These are phyloP conservation scores for Sebastes matsubarae DNA, from an alignment of 2,797 vertebrate species.

Conservation along the genomic window DNA sequence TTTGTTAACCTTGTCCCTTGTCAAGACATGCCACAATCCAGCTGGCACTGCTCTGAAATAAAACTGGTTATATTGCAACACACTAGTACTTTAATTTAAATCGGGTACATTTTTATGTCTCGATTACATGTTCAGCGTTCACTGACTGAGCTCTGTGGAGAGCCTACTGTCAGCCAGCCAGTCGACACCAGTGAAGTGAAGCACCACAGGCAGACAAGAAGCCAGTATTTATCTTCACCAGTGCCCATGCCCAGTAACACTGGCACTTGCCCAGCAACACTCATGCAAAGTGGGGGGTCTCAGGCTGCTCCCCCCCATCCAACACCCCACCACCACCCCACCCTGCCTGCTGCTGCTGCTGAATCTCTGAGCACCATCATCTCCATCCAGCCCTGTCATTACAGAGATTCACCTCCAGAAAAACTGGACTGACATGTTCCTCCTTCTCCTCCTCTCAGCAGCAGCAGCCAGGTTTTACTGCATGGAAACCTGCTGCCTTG, in stretches of 20 bases:
- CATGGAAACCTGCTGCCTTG: constrained; percentile 11
- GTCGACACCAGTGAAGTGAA: constrained; percentile 25
- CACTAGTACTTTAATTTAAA: not conserved
- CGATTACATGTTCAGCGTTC: not conserved
- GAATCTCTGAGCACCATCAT: constrained; percentile 13
- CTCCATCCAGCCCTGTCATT: constrained; percentile 8
- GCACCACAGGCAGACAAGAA: constrained; percentile 39
- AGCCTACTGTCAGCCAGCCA: not conserved
- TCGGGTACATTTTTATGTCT: not conserved
- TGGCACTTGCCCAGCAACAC: constrained; percentile 72
- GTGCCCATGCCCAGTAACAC: constrained; percentile 55
- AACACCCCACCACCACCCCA: not conserved
- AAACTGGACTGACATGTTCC: not conserved
- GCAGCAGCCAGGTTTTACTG: not conserved
- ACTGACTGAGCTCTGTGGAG: not conserved
- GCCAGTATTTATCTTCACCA: constrained; percentile 68
- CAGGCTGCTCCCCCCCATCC: not conserved
- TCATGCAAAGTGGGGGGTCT: constrained; percentile 61
- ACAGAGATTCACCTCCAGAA: not conserved
- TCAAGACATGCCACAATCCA: not conserved
- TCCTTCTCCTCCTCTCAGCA: not conserved
- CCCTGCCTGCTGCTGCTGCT: constrained; percentile 1
- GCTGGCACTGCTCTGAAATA: not conserved
- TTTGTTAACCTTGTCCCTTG: not conserved
- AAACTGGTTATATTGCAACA: not conserved